Evolutionary conservation across 2,113 vertebrate genomes (phyloP).

Genomic region (Corvus hawaiiensis): DNA sequence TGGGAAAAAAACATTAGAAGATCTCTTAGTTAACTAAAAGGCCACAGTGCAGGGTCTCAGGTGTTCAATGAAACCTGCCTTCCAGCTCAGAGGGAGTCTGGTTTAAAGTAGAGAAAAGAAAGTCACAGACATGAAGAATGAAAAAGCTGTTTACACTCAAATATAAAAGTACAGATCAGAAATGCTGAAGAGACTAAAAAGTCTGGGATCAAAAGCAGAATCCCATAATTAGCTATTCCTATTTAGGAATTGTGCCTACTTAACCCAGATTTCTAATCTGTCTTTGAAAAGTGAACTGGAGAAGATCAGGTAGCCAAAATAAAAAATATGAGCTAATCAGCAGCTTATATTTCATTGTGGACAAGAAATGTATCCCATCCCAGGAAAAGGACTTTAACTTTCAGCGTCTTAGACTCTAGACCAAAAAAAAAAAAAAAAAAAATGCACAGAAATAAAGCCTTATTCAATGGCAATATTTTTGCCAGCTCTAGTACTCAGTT

Average conservation of each 20-base stretch:
- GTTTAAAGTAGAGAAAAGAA: background rate
- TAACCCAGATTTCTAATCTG: background rate
- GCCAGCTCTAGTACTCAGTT: background rate
- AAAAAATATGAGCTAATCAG: background rate
- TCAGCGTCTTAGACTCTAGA: background rate
- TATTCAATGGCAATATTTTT: conserved; percentile 6
- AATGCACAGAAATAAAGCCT: background rate
- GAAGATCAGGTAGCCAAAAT: background rate
- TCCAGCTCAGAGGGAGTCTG: background rate
- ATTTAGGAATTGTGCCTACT: background rate
- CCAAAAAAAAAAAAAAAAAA: background rate
- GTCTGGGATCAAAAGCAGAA: background rate
- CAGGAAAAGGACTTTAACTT: background rate
- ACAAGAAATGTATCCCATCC: background rate
- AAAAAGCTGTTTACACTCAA: background rate
- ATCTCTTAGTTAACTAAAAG: background rate
- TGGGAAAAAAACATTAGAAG: background rate
- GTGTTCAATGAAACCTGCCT: background rate
- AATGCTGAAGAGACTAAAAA: background rate
- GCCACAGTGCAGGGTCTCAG: background rate
- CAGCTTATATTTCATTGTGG: background rate
- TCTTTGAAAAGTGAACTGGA: background rate
- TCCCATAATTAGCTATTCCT: background rate
- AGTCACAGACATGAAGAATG: background rate
- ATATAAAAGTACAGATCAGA: background rate